phyloP scores from a whole-genome alignment of 2,113 vertebrate genomes.

The Heteronetta atricapilla region DNA sequence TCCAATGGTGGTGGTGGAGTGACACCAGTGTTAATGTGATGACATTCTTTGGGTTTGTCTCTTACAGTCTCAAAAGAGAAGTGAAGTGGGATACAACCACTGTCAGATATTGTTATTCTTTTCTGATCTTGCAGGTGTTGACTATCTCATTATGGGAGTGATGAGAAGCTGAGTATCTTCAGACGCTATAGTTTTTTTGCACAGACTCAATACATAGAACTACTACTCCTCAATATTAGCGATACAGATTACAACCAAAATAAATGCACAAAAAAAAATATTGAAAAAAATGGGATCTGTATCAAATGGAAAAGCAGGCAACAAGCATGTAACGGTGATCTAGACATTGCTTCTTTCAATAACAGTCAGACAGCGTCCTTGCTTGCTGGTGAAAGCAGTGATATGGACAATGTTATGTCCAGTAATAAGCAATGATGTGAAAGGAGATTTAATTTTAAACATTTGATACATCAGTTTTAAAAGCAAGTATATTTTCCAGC shows the following conservation, averaged over 20 bases:
- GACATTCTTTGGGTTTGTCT: neutral
- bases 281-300: neutral
- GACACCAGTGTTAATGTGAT: no score
- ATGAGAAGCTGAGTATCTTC: neutral
- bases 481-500: slow-evolving; percentile 76
- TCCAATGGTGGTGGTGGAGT: neutral
- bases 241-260: neutral
- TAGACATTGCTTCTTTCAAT: neutral
- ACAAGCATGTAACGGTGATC: neutral
- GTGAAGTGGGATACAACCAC: neutral
- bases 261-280: neutral
- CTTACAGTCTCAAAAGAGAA: neutral
- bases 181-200: neutral
- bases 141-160: neutral
- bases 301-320: neutral
- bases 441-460: slow-evolving; percentile 53
- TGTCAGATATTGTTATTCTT: rapidly evolving
- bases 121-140: neutral
- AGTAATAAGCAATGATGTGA: slow-evolving; percentile 66
- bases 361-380: neutral
- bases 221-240: neutral
- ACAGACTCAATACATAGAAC: neutral
- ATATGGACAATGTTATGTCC: slow-evolving; percentile 67
- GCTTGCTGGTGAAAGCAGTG: slow-evolving; percentile 11
- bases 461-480: slow-evolving; percentile 75